Conservation (phyloP, 2,797 vertebrate genomes). For the Chaunax sp. region DNA sequence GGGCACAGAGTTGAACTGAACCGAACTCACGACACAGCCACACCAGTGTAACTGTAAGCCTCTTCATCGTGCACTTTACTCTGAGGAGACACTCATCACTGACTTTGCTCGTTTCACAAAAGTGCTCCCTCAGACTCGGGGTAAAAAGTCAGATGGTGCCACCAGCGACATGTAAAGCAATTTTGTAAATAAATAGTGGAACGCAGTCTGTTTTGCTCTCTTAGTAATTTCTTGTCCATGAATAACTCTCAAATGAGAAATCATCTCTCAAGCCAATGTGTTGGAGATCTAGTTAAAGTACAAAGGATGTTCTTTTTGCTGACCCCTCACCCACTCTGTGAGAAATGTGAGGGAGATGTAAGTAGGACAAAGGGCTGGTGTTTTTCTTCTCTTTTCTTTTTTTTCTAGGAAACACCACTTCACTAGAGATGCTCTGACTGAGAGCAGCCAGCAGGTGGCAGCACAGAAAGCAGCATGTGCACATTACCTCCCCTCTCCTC, state of each 20-base stretch:
- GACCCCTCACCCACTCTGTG: conserved; percentile 38
- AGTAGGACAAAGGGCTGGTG: conserved; percentile 63
- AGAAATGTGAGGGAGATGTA: conserved; percentile 47
- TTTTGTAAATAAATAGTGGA: conserved; percentile 69
- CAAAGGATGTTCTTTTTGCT: conserved; percentile 48
- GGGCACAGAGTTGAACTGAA: conserved; percentile 1
- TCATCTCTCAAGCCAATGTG: conserved; percentile 23
- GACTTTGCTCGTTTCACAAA: conserved; percentile 10
- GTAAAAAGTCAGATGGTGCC: conserved; percentile 27
- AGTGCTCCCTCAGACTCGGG: neutral
- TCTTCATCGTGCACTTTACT: conserved; percentile 58
- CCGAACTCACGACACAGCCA: conserved; percentile 1
- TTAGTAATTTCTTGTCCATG: conserved; percentile 7
- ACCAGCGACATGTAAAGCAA: conserved; percentile 23
- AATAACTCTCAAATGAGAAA: conserved; percentile 25
- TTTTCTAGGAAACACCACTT: conserved; percentile 7
- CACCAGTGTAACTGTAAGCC: conserved; percentile 15
- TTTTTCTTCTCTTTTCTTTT: too few species aligned
- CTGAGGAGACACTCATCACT: conserved; percentile 21
- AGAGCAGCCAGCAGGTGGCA: conserved; percentile 70
- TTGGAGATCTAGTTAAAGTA: conserved; percentile 27
- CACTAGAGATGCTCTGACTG: neutral
- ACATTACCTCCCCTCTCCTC: conserved; percentile 2
- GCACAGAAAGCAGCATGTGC: conserved; percentile 35
- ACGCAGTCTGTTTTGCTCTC: conserved; percentile 6